Evolutionary conservation across 2,797 vertebrate genomes (phyloP), one percentile per base, ranked within the genome.

Genomic region (Dryobates pubescens): DNA sequence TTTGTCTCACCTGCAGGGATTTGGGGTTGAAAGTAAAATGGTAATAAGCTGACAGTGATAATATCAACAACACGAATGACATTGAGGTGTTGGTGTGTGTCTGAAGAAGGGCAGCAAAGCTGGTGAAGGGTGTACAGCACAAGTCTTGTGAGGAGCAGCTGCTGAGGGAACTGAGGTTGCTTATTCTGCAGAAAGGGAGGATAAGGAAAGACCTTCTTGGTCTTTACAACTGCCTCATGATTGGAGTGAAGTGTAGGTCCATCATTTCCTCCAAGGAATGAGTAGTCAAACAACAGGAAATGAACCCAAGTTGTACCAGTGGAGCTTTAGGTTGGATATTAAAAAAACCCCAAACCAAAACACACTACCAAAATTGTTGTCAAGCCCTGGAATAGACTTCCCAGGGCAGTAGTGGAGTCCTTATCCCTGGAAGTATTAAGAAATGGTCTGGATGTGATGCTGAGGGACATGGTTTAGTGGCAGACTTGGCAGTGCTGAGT

Each of bases 171-270:
- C 24, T 45, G 19, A 3, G 2, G 5, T 4, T 13, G 16, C 23
- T 75, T 16, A 67, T 3, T 15, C 26, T 74, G 58, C 54, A 65
- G 34, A 34, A 70, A 70, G 57, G 10, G 17, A 62, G 5, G 7
- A 10, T 62, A 9, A 7, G 3, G 4, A 2, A 27, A 7, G 13
- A 38, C 3, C 1, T 78, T 7, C 1, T 13, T 0, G 0, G 10
- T 56, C 49, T 51, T 22, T 51, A 14, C 17, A 23, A 51, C 49
- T 51, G 23, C 23, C 12, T 51, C 23, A 51, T 24, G 49, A 23
- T 24, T 51, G 49, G 49, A 51, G 12, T 7, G 23, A 51, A 12
- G 49, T 24, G 49, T 51, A 23, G 49, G 23, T 51, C 49, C 49
- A 51, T 24, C 23, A 51, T 23, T 51, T 51, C 49, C 49, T 13